These are phyloP conservation scores for Parnassius orleans DNA, from an alignment of 2,888 invertebrate genomes.

Conservation along the genomic window DNA sequence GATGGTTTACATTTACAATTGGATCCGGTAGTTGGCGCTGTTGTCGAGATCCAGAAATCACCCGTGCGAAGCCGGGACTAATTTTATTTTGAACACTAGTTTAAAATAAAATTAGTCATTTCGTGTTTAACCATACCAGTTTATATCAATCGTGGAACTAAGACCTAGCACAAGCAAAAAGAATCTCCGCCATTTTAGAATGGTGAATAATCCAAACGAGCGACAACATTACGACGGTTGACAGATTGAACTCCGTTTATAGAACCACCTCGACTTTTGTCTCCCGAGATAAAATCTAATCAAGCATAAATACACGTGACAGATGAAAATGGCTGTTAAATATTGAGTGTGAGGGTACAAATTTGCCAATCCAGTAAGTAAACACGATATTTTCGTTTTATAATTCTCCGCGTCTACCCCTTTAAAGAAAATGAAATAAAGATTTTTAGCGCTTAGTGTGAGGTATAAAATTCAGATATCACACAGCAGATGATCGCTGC, in stretches of 20 bases:
- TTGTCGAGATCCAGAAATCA: too few relatives aligned
- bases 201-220: constrained; percentile 17
- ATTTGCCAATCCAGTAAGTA: background rate
- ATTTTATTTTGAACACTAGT: too few relatives aligned
- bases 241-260: constrained; percentile 15
- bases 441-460: too few relatives aligned
- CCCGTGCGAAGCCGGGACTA: too few relatives aligned
- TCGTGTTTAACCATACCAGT: constrained; percentile 1
- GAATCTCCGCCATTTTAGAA: constrained; percentile 9
- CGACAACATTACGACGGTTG: background rate
- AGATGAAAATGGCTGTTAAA: background rate
- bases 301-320: background rate
- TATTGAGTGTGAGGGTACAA: background rate
- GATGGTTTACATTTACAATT: too few relatives aligned
- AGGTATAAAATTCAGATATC: too few relatives aligned
- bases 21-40: too few relatives aligned
- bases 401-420: background rate
- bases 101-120: constrained; percentile 5
- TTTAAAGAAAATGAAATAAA: background rate
- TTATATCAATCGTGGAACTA: constrained; percentile 2
- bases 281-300: background rate
- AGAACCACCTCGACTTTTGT: constrained; percentile 3
- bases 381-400: background rate
- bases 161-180: background rate
- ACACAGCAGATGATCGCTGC: too few relatives aligned